Percentiles rank a stretch among this genome's conserved stretches.
These are phyloP conservation scores for Lagenorhynchus albirostris DNA, from an alignment of 2,113 vertebrate genomes.

Conservation along the genomic window DNA sequence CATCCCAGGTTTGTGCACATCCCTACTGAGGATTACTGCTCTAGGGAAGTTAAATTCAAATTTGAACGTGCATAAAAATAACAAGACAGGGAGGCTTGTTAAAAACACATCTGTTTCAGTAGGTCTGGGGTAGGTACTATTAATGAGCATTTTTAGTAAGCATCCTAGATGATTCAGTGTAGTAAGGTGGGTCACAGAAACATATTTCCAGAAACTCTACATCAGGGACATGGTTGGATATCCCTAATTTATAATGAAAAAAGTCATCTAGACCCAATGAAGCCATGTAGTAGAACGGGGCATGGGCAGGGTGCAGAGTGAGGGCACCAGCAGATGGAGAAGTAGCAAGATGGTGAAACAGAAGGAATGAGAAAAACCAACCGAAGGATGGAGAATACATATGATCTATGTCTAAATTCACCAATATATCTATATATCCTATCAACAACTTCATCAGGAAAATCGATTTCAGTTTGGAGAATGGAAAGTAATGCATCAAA, in stretches of 20 bases:
- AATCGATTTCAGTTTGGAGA: not conserved
- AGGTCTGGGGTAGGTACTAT: not conserved
- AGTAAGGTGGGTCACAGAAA: not conserved
- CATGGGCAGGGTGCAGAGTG: not conserved
- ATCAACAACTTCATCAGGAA: not conserved
- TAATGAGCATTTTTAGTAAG: not conserved
- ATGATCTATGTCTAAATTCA: not conserved
- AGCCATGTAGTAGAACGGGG: not conserved
- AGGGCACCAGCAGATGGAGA: not conserved
- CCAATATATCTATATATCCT: not conserved
- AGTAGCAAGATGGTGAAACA: not conserved
- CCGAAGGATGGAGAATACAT: not conserved
- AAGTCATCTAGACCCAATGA: not conserved
- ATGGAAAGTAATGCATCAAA: not conserved
- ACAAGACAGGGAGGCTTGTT: not conserved
- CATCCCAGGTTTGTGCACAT: not conserved
- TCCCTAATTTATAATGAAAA: not conserved
- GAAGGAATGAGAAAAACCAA: not conserved
- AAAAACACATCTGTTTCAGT: not conserved
- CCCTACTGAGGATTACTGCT: not conserved
- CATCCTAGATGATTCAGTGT: not conserved
- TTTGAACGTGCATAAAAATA: not conserved
- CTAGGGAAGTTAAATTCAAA: not conserved
- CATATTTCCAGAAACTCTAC: constrained; percentile 8
- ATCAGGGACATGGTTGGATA: not conserved